Evolutionary conservation across 1,140 invertebrate genomes (phyloP), one percentile per base, ranked within the genome.

Genomic region (Leptonema lineaticorne): DNA sequence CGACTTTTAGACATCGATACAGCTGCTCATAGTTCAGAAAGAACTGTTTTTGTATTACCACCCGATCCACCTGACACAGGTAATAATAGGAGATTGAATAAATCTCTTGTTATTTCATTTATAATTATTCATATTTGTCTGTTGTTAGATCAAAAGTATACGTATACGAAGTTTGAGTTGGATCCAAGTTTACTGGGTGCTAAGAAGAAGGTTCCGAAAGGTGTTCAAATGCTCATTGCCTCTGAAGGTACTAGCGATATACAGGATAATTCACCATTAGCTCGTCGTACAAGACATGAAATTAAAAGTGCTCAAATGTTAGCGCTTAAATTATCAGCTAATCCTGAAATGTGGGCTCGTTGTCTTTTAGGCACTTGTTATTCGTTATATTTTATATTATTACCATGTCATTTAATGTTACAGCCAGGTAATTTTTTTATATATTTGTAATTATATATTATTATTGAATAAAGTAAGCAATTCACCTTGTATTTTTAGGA

Each of bases 341-440:
- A 82, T 16, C 94, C 95, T 24, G 88, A 93, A 73, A 82, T 89
- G 46, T 99, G 96, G 97, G 93, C 95, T 14, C 93, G 94, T 81
- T 96, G 92, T 82, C 79, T 95, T 16, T 83, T 94, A 7, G 89
- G 90, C 20, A 93, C 93, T 5, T 94, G 92, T 76, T 93, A 93
- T 78, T 97, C 96, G 66, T 84, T 99, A n/a, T 99, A 98, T 90
- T 99, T 99, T 81, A 89, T 98, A 74, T 91, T 96, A 77, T 84
- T 99, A 69, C 93, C 95, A 8, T 90, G 93, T 57, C 77, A 81
- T 0, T 69, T 83, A 18, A 75, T 75, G 70, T 71, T 82, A 11
- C 73, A 75, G 14, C 75, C 79, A 0, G 80, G 79, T 8, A 63
- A 53, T 20, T 48, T 6, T n/a, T 33, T 11, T 11, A 33, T 11